Conservation (phyloP, 1,140 invertebrate species). For the Drosophila tani region DNA sequence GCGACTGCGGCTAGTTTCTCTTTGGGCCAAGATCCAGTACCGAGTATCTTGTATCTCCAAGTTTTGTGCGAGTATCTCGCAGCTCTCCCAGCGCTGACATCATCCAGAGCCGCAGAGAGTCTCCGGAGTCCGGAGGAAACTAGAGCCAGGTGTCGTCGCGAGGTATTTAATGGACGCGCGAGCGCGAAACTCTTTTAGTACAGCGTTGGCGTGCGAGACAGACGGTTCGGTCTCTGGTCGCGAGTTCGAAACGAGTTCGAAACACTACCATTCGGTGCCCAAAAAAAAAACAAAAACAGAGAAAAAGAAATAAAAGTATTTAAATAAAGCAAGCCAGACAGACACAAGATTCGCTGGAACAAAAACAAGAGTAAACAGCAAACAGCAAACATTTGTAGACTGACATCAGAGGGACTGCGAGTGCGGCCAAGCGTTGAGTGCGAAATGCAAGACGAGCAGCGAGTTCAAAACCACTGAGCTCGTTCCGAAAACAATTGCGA, state of each 20-base stretch:
- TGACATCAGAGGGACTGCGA: conserved; percentile 60
- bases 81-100: conserved; percentile 62
- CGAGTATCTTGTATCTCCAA: conserved; percentile 1
- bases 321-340: conserved; percentile 37
- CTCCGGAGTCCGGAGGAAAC: conserved; percentile 27
- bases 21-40: conserved; percentile 5
- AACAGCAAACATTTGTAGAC: conserved; percentile 47
- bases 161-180: conserved; percentile 73
- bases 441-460: conserved; percentile 61
- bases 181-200: conserved; percentile 80
- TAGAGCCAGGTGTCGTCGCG: conserved; percentile 60
- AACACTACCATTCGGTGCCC: conserved; percentile 24
- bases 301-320: conserved; percentile 56
- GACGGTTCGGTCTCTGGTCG: conserved; percentile 68
- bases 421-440: conserved; percentile 77
- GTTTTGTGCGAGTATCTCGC: conserved; percentile 7
- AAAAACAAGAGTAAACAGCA: conserved; percentile 37
- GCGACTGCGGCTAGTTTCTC: conserved; percentile 16
- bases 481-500: conserved; percentile 68
- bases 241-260: conserved; percentile 41
- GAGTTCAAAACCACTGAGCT: conserved; percentile 44
- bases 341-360: conserved; percentile 17
- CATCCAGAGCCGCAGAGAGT: conserved; percentile 44
- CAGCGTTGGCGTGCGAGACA: conserved; percentile 81
- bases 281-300: background rate